These are phyloP conservation scores for Sinella curviseta DNA, from an alignment of 1,140 invertebrate genomes.

Conservation along the genomic window DNA sequence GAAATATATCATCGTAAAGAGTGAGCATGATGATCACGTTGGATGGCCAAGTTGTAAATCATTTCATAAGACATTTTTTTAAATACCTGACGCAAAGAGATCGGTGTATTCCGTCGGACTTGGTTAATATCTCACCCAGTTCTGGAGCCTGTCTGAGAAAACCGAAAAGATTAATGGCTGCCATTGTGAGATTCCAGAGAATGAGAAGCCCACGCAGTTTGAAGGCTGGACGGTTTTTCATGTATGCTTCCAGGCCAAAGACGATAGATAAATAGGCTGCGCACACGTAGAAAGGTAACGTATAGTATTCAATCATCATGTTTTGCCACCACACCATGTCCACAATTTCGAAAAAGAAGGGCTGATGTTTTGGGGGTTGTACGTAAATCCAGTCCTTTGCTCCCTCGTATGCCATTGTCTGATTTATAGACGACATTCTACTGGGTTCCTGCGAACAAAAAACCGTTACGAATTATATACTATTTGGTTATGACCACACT, in stretches of 20 bases:
- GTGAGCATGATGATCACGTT: not conserved
- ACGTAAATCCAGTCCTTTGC: conserved; percentile 33
- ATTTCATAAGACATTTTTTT: not conserved
- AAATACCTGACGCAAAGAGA: conserved; percentile 32
- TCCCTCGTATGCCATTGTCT: conserved; percentile 23
- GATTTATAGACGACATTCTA: not conserved
- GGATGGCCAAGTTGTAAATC: not conserved
- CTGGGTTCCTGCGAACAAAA: not conserved
- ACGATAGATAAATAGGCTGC: conserved; percentile 24
- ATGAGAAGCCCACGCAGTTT: not conserved
- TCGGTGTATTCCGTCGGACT: conserved; percentile 32
- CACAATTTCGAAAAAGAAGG: conserved; percentile 30
- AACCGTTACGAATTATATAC: not conserved
- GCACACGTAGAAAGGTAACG: conserved; percentile 34
- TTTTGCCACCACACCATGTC: conserved; percentile 40
- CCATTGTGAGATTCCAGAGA: conserved; percentile 32
- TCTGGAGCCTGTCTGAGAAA: conserved; percentile 32
- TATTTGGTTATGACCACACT: too few species aligned
- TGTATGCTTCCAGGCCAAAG: conserved; percentile 22
- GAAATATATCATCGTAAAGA: not conserved
- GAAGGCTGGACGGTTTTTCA: conserved; percentile 31
- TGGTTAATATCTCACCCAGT: conserved; percentile 21
- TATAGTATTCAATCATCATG: conserved; percentile 35
- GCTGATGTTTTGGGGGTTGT: conserved; percentile 24
- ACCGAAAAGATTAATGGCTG: conserved; percentile 22